Evolutionary conservation across 2,888 invertebrate genomes (phyloP), one percentile per base, ranked within the genome.

Genomic region (Melanotus villosus): DNA sequence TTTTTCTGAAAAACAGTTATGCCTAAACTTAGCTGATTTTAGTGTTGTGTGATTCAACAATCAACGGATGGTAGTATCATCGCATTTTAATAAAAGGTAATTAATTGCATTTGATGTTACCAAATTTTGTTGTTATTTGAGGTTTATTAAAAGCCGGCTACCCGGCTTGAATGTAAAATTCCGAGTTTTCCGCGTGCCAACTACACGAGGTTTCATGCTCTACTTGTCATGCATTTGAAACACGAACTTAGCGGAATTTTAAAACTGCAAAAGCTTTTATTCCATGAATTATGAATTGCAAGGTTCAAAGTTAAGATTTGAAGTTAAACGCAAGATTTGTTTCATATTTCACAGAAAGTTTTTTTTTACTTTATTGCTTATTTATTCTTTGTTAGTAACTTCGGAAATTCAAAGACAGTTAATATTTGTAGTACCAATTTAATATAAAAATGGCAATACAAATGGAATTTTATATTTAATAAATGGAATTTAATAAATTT

Each of bases 11-110:
- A 43, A 12, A 16, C n/a, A 43, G 19, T 19, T 43, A 43, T 43
- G 43, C 43, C 12, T 47, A 14, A 47, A 23, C 47, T 47, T 47
- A 47, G 52, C 52, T 52, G 23, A 47, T 19, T 50, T 56, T 38
- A 56, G 56, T 56, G 56, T 38, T 56, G 36, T 56, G 56, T 38
- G 12, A 56, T 21, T 38, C 26, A 52, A 52, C 16, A 52, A n/a
- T n/a, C n/a, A 52, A 52, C 32, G 52, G 52, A 52, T 52, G 52
- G 18, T 9, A 32, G 14, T 32, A 30, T 32, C 10, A 30, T 32
- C 10, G 2, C 7, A n/a, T 19, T 21, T 21, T 19, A 36, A 56
- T 38, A 56, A 36, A 56, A 56, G 56, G 56, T 56, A 56, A 56
- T n/a, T n/a, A 4, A 9, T 32, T 34, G 10, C n/a, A 6, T 47